Conservation (phyloP, 2,113 vertebrate species). For the Emydocephalus ijimae region DNA sequence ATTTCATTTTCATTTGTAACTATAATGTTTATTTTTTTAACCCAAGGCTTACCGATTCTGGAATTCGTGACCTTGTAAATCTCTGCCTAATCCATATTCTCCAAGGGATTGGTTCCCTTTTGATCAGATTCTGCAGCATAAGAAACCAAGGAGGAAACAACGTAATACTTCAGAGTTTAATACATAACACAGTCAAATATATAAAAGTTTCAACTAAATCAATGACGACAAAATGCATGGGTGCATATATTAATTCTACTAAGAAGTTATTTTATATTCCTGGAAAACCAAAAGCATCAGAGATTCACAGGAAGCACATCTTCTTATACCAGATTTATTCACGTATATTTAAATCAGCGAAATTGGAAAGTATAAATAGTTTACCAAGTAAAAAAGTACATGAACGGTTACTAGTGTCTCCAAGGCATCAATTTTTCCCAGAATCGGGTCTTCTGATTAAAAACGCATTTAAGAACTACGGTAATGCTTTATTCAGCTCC, state of each 20-base stretch:
- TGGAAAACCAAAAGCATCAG: not conserved
- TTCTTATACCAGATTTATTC: not conserved
- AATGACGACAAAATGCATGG: not conserved
- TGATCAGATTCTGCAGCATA: slow-evolving; percentile 58
- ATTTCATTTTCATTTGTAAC: not conserved
- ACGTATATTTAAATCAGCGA: not conserved
- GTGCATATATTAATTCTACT: not conserved
- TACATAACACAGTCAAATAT: not conserved
- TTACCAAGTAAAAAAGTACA: not conserved
- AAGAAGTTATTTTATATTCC: not conserved
- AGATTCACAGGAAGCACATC: not conserved
- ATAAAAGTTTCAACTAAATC: not conserved
- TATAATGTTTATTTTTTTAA: not conserved
- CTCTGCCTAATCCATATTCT: slow-evolving; percentile 63
- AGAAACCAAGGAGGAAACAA: not conserved
- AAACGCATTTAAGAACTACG: not conserved
- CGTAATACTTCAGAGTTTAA: not conserved
- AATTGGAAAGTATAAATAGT: not conserved
- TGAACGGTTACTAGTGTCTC: no score
- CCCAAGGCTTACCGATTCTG: slow-evolving; percentile 65
- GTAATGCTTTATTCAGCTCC: no score
- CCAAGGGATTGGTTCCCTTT: slow-evolving; percentile 38
- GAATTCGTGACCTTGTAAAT: slow-evolving; percentile 74
- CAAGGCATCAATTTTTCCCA: not conserved
- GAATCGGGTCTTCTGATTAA: not conserved